Evolutionary conservation across 1,140 invertebrate genomes (phyloP).

Genomic region (Drosophila lacteicornis): DNA sequence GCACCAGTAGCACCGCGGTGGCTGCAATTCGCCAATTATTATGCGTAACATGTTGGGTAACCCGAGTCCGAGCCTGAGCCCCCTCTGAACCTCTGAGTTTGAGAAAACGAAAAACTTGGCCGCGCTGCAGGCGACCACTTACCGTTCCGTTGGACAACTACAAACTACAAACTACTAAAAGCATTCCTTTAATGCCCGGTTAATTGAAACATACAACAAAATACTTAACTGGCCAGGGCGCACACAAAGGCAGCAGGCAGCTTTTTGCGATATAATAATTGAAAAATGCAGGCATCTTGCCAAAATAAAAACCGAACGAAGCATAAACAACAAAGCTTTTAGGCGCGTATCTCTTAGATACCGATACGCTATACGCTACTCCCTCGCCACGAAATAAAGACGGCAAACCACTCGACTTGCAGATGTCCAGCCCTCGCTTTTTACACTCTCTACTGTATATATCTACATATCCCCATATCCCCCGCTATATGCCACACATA

Average conservation of each 20-base stretch:
- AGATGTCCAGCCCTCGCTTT: slow-evolving; percentile 14
- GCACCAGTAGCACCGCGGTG: no score
- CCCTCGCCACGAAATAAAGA: background rate
- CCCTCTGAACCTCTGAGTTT: background rate
- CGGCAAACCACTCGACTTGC: slow-evolving; percentile 32
- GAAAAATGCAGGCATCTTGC: slow-evolving; percentile 72
- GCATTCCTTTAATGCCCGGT: slow-evolving; percentile 79
- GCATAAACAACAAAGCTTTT: slow-evolving; percentile 81
- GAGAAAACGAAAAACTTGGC: slow-evolving; percentile 30
- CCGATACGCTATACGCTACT: slow-evolving; percentile 33
- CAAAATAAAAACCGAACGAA: slow-evolving; percentile 37
- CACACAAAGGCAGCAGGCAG: background rate
- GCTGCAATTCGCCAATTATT: slow-evolving; percentile 55
- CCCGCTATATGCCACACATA: background rate
- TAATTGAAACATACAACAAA: slow-evolving; percentile 69
- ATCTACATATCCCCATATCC: background rate
- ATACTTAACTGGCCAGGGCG: slow-evolving; percentile 7
- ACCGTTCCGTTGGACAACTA: slow-evolving; percentile 34
- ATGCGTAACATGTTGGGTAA: slow-evolving; percentile 78
- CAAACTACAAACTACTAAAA: slow-evolving; percentile 47
- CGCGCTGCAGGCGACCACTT: slow-evolving; percentile 49
- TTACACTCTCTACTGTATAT: background rate
- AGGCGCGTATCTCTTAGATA: slow-evolving; percentile 73
- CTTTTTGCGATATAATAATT: slow-evolving; percentile 55
- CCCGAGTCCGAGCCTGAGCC: slow-evolving; percentile 1